These are phyloP conservation scores for Drosophila koepferae DNA, from an alignment of 2,888 invertebrate genomes.

Conservation along the genomic window DNA sequence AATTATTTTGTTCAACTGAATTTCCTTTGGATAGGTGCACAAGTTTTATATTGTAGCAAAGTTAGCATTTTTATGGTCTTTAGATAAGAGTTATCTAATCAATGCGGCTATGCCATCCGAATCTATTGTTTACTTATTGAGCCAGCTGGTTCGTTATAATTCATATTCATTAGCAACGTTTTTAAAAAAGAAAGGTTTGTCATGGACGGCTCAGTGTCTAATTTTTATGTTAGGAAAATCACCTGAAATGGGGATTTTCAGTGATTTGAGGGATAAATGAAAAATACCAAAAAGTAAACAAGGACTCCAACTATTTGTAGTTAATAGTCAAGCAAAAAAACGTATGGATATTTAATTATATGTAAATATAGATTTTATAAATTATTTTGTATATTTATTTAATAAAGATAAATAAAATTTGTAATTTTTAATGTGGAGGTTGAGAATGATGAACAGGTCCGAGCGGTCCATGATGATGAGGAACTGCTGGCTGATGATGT, in stretches of 20 bases:
- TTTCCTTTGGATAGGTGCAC: neutral
- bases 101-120: slow-evolving; percentile 20
- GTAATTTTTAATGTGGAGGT: neutral
- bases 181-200: slow-evolving; percentile 23
- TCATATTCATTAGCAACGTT: slow-evolving; percentile 1
- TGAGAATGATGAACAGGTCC: slow-evolving; percentile 13
- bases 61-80: slow-evolving; percentile 20
- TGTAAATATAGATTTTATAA: neutral
- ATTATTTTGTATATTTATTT: neutral
- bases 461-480: slow-evolving; percentile 18
- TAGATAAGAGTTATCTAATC: slow-evolving; percentile 53
- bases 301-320: neutral
- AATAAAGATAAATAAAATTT: too few species aligned
- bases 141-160: slow-evolving; percentile 2
- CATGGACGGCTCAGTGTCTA: neutral
- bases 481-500: slow-evolving; percentile 21
- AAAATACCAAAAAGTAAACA: neutral
- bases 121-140: slow-evolving; percentile 24
- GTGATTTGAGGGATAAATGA: neutral
- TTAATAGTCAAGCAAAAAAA: neutral
- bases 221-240: slow-evolving; percentile 7
- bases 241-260: neutral
- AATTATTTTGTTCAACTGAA: slow-evolving; percentile 37
- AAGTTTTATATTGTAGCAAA: slow-evolving; percentile 42
- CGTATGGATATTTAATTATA: neutral